Percentiles rank a stretch among this genome's conserved stretches.
Evolutionary conservation across 2,888 invertebrate species (phyloP).

Genomic region (Merodon equestris): DNA sequence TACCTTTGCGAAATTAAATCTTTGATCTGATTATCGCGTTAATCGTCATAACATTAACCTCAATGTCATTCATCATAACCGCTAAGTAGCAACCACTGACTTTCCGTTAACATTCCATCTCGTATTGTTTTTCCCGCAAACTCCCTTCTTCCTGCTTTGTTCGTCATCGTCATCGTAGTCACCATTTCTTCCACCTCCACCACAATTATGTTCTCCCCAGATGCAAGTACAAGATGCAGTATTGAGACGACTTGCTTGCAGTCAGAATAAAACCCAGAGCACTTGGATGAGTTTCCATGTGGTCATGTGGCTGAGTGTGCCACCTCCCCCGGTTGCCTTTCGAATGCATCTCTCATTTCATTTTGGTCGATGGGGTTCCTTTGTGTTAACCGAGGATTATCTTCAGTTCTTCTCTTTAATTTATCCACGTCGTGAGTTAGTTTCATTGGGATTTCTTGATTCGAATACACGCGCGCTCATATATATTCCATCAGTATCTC

Average conservation of each 20-base stretch:
- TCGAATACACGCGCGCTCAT: slow-evolving; percentile 20
- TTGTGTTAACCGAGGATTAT: slow-evolving; percentile 41
- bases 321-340: slow-evolving; percentile 31
- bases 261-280: no score
- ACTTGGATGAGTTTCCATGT: slow-evolving; percentile 38
- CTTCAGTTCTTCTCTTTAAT: slow-evolving; percentile 53
- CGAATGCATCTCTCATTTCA: slow-evolving; percentile 48
- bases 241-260: no score
- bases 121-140: slow-evolving; percentile 35
- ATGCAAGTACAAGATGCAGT: no score
- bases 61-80: slow-evolving; percentile 67
- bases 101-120: slow-evolving; percentile 65
- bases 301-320: slow-evolving; percentile 51
- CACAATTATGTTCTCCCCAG: no score
- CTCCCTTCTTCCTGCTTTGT: background rate
- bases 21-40: slow-evolving; percentile 60
- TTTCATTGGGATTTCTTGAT: slow-evolving; percentile 37
- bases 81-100: slow-evolving; percentile 65
- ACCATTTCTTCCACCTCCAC: slow-evolving; percentile 28
- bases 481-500: slow-evolving; percentile 23
- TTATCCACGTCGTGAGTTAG: slow-evolving; percentile 66
- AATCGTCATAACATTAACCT: slow-evolving; percentile 67
- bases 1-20: slow-evolving; percentile 49
- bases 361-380: slow-evolving; percentile 39
- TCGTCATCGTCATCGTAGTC: background rate